phyloP scores from a whole-genome alignment of 2,888 invertebrate species.

The Metopia argyrocephala region DNA sequence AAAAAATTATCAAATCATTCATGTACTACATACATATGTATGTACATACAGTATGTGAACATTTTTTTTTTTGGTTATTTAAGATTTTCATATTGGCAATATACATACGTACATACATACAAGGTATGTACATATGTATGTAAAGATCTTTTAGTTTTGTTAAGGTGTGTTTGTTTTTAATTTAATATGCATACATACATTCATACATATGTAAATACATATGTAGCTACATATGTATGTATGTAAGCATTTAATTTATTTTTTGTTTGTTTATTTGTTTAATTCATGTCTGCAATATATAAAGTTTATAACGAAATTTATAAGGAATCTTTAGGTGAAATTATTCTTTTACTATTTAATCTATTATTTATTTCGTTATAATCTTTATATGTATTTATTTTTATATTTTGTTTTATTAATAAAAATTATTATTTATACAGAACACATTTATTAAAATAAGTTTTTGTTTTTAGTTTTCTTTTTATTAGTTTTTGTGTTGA shows the following conservation, averaged over 20 bases:
- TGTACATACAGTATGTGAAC: constrained; percentile 58
- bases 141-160: constrained; percentile 38
- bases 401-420: constrained; percentile 53
- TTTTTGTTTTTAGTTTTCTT: too few relatives aligned
- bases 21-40: too few relatives aligned
- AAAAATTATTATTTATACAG: constrained; percentile 60
- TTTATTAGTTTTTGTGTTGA: constrained; percentile 28
- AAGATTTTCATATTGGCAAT: too few relatives aligned
- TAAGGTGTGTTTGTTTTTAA: constrained; percentile 53
- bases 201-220: too few relatives aligned
- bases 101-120: constrained; percentile 61
- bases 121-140: constrained; percentile 8
- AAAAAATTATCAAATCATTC: constrained; percentile 56
- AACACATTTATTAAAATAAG: constrained; percentile 62
- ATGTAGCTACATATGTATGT: too few relatives aligned
- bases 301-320: background rate
- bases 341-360: background rate
- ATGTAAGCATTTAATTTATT: too few relatives aligned
- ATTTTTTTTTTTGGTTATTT: constrained; percentile 40
- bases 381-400: constrained; percentile 3
- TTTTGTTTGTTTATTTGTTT: background rate
- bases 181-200: too few relatives aligned
- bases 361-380: constrained; percentile 6
- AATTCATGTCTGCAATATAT: background rate
- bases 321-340: background rate